Conservation (phyloP, 2,113 vertebrate genomes). For the Lepidothrix coronata region DNA sequence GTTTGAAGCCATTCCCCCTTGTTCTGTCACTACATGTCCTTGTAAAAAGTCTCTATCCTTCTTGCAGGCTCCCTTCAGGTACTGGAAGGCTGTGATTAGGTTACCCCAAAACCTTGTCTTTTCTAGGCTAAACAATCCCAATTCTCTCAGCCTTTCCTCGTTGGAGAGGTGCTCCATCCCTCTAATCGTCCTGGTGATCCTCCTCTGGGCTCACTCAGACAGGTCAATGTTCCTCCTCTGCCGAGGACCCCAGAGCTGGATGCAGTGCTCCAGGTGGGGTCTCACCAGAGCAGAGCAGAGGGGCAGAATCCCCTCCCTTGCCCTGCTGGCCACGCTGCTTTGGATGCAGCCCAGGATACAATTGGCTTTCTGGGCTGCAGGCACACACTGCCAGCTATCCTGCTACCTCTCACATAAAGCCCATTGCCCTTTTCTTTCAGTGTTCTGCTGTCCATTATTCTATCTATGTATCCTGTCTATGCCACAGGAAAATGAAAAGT, state of each 20-base stretch:
- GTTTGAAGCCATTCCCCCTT: background rate
- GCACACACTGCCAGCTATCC: background rate
- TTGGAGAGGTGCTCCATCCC: no score
- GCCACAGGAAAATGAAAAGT: background rate
- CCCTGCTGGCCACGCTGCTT: background rate
- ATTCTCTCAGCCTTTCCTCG: background rate
- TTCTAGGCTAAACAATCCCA: no score
- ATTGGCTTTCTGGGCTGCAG: background rate
- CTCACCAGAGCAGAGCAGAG: no score
- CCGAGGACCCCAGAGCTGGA: background rate
- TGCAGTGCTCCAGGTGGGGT: no score
- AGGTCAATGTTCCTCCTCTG: background rate
- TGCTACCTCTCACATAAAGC: background rate
- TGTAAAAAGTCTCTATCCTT: background rate
- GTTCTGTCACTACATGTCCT: background rate
- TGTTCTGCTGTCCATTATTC: background rate
- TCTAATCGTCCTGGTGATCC: background rate
- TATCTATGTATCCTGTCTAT: background rate
- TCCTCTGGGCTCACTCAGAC: background rate
- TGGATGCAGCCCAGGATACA: background rate
- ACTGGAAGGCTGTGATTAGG: no score
- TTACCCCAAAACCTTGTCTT: no score
- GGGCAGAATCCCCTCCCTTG: accelerated
- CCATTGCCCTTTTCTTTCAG: background rate
- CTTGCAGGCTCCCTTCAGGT: no score